Evolutionary conservation across 2,113 vertebrate species (phyloP).

Genomic region (Suncus etruscus): DNA sequence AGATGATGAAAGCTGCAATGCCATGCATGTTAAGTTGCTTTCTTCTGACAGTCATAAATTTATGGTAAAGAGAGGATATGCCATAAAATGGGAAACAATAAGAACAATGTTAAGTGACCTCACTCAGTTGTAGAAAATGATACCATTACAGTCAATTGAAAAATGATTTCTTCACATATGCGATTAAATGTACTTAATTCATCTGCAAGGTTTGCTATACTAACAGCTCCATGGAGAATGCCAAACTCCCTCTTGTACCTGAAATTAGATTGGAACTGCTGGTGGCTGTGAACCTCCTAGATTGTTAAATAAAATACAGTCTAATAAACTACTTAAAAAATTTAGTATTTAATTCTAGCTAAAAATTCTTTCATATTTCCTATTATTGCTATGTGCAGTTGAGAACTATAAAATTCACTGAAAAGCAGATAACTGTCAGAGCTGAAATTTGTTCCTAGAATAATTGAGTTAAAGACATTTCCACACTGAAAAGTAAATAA

Average conservation of each 20-base stretch:
- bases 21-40: not conserved
- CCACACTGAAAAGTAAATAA: constrained; percentile 39
- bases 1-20: not conserved
- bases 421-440: constrained; percentile 24
- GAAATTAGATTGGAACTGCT: constrained; percentile 96
- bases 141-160: constrained; percentile 57
- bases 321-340: constrained; percentile 83
- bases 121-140: constrained; percentile 35
- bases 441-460: not conserved
- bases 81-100: constrained; percentile 14
- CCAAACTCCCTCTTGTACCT: constrained; percentile 94
- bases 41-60: constrained; percentile 42
- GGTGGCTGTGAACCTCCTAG: constrained; percentile 96
- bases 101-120: not conserved
- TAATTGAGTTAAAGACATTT: constrained; percentile 25
- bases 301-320: constrained; percentile 95
- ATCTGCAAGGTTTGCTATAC: constrained; percentile 97
- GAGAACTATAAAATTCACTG: constrained; percentile 28
- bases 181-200: constrained; percentile 98
- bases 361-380: constrained; percentile 31
- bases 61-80: not conserved
- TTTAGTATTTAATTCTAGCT: constrained; percentile 60
- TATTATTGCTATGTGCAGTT: not conserved
- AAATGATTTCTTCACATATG: constrained; percentile 94
- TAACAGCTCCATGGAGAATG: constrained; percentile 97